phyloP scores from a whole-genome alignment of 2,888 invertebrate genomes.

The Adela reaumurella region DNA sequence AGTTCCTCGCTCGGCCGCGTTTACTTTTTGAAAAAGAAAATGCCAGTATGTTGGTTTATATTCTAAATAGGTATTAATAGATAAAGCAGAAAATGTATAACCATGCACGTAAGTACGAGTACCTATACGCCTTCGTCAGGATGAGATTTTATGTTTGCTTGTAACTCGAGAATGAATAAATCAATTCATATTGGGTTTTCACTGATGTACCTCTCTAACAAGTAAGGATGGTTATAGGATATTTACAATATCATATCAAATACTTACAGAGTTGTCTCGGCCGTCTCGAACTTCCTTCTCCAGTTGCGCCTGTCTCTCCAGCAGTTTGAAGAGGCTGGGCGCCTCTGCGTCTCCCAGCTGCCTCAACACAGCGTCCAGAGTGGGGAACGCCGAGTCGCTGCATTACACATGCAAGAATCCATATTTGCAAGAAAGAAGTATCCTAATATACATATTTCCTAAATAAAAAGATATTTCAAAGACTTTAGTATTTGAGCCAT shows the following conservation, averaged over 20 bases:
- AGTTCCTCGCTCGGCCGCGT: too few relatives aligned
- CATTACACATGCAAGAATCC: too few relatives aligned
- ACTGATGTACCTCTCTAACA: not conserved
- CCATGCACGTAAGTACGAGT: not conserved
- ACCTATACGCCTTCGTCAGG: too few relatives aligned
- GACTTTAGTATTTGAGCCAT: too few relatives aligned
- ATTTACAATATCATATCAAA: conserved; percentile 8
- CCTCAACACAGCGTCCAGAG: conserved; percentile 73
- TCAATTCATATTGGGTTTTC: too few relatives aligned
- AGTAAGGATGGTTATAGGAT: conserved; percentile 12
- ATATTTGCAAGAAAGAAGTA: too few relatives aligned
- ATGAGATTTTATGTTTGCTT: too few relatives aligned
- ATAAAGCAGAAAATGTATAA: too few relatives aligned
- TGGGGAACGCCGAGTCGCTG: conserved; percentile 88
- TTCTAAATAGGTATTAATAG: not conserved
- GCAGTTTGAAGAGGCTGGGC: conserved; percentile 64
- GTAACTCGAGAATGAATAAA: too few relatives aligned
- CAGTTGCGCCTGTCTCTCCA: conserved; percentile 65
- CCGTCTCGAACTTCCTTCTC: conserved; percentile 53
- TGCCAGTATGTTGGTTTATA: not conserved
- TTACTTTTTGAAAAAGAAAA: too few relatives aligned
- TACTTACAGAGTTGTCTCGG: conserved; percentile 29
- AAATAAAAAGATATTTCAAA: too few relatives aligned
- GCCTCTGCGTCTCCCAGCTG: conserved; percentile 55
- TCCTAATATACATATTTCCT: too few relatives aligned